Conservation (phyloP, 2,888 invertebrate genomes). For the Arrhopalites spinosus region DNA sequence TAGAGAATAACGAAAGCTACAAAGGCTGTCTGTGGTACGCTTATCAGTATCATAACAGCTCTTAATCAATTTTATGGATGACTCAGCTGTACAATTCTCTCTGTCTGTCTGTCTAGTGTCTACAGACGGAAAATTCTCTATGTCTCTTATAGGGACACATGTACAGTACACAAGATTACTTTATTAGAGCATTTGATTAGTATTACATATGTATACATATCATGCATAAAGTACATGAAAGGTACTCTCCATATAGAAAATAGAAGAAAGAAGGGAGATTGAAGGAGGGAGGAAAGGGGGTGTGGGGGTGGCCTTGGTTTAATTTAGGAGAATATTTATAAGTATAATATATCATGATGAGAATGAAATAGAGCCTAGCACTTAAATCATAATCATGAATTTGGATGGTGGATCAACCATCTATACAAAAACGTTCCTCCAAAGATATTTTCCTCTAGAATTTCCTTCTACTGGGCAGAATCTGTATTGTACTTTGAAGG, state of each 20-base stretch:
- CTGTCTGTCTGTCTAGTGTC: no score
- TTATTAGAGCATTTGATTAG: no score
- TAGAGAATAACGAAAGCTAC: constrained; percentile 19
- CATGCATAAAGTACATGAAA: no score
- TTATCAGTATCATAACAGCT: constrained; percentile 42
- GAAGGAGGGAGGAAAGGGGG: neutral
- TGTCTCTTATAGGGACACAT: neutral
- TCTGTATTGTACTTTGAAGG: no score
- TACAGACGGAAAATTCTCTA: neutral
- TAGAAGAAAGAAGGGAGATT: neutral
- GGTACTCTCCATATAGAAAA: no score
- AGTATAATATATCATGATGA: neutral
- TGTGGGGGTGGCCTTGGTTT: neutral
- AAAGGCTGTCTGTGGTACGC: constrained; percentile 31
- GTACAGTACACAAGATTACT: neutral
- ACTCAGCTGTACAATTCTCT: constrained; percentile 40
- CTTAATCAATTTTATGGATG: constrained; percentile 47
- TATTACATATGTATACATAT: no score
- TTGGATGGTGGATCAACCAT: no score
- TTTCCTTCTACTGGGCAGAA: neutral
- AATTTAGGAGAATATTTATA: constrained; percentile 9
- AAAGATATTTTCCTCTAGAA: neutral
- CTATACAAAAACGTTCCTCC: no score
- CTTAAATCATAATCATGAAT: constrained; percentile 14
- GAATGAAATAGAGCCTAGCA: constrained; percentile 3